phyloP scores from a whole-genome alignment of 2,113 vertebrate genomes.

The Tyrannus savana region DNA sequence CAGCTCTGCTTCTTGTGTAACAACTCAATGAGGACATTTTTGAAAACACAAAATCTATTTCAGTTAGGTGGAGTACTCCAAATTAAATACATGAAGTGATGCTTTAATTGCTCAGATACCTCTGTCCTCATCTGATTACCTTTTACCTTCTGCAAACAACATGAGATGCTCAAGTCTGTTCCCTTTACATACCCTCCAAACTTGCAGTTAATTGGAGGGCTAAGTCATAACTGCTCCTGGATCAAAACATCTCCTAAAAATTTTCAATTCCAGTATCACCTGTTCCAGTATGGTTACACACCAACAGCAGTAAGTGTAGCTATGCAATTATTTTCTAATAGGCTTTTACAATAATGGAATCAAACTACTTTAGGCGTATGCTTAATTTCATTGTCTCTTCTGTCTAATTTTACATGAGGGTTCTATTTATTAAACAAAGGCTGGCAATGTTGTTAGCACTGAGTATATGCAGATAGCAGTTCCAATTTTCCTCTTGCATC shows the following conservation, averaged over 20 bases:
- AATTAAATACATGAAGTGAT: neutral
- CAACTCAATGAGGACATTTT: neutral
- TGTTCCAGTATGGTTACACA: neutral
- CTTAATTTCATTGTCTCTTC: neutral
- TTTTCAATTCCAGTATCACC: neutral
- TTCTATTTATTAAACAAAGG: slow-evolving; percentile 20
- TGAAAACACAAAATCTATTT: neutral
- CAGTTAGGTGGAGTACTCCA: neutral
- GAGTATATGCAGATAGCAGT: neutral
- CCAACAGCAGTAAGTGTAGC: neutral
- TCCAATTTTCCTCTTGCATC: neutral
- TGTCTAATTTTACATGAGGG: neutral
- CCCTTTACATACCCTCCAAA: neutral
- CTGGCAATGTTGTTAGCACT: neutral
- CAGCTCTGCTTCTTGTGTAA: neutral
- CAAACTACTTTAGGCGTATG: neutral
- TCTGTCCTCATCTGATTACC: neutral
- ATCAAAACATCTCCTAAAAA: neutral
- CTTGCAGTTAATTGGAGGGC: neutral
- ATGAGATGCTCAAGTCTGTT: neutral
- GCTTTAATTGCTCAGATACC: neutral
- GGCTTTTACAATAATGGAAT: neutral
- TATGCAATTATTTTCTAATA: neutral
- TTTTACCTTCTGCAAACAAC: neutral
- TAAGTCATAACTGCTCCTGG: neutral